phyloP scores from a whole-genome alignment of 2,113 vertebrate genomes.

The Anolis carolinensis region DNA sequence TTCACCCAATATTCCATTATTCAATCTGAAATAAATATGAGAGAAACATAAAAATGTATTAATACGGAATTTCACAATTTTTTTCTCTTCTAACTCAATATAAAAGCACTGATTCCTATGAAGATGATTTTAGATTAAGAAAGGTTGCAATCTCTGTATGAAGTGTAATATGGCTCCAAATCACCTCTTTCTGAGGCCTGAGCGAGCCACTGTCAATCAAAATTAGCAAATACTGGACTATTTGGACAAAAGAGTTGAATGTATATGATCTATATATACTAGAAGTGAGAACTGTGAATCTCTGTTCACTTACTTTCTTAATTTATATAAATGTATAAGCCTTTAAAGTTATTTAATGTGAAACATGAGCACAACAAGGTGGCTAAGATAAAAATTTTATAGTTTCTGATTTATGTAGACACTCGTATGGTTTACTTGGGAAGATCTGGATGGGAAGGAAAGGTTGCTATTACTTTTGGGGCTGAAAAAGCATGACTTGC shows the following conservation, averaged over 20 bases:
- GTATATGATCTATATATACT: not conserved
- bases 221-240: too few species aligned
- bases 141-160: not conserved
- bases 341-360: not conserved
- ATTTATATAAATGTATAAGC: not conserved
- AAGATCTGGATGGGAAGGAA: too few species aligned
- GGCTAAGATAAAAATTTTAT: not conserved
- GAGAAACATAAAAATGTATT: rapidly evolving
- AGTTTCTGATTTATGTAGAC: too few species aligned
- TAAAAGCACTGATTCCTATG: not conserved
- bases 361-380: not conserved
- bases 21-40: not conserved
- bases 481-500: too few species aligned
- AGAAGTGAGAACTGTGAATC: not conserved
- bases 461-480: too few species aligned
- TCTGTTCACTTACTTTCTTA: not conserved
- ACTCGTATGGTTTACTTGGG: too few species aligned
- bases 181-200: not conserved
- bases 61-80: not conserved
- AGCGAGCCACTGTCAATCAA: not conserved
- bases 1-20: not conserved
- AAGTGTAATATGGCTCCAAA: not conserved
- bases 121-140: not conserved
- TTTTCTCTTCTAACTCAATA: not conserved
- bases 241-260: not conserved